These are phyloP conservation scores for Nesogale talazaci DNA, from an alignment of 2,113 vertebrate species.

Conservation along the genomic window DNA sequence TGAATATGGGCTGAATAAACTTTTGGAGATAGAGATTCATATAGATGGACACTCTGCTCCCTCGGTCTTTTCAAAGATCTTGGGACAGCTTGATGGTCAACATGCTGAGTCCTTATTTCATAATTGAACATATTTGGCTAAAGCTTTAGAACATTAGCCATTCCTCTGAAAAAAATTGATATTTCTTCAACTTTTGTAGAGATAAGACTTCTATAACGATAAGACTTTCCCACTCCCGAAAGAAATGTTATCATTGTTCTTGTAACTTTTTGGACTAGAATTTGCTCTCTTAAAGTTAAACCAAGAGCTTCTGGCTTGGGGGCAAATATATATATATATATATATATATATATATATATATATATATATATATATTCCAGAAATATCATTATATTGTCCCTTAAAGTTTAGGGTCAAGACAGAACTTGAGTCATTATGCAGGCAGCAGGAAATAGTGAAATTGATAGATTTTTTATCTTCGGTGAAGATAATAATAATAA, in stretches of 20 bases:
- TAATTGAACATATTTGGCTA: neutral
- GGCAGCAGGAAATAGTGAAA: slow-evolving; percentile 67
- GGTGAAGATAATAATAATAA: slow-evolving; percentile 56
- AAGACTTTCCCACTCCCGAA: neutral
- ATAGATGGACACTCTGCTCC: neutral
- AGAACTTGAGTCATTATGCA: slow-evolving; percentile 72
- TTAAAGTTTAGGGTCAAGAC: slow-evolving; percentile 55
- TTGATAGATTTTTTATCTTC: slow-evolving; percentile 68
- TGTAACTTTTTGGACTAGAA: slow-evolving; percentile 54
- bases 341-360: neutral
- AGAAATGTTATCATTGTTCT: slow-evolving; percentile 52
- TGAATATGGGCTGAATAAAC: neutral
- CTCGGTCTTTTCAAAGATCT: neutral
- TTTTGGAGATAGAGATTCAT: neutral
- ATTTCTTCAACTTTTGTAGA: slow-evolving; percentile 31
- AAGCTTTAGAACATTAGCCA: slow-evolving; percentile 10
- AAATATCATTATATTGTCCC: slow-evolving; percentile 65
- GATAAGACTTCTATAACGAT: slow-evolving; percentile 13
- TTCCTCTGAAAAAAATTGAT: slow-evolving; percentile 31
- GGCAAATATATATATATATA: slow-evolving; percentile 39
- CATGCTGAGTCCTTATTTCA: neutral
- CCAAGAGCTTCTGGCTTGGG: slow-evolving; percentile 35
- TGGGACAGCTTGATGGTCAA: neutral
- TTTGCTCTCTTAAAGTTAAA: slow-evolving; percentile 75
- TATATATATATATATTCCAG: slow-evolving; percentile 54